Evolutionary conservation across 92 coral and sea anemone species (phyloP), one percentile per base, ranked within the genome.

Genomic region (Epizoanthus scotinus): DNA sequence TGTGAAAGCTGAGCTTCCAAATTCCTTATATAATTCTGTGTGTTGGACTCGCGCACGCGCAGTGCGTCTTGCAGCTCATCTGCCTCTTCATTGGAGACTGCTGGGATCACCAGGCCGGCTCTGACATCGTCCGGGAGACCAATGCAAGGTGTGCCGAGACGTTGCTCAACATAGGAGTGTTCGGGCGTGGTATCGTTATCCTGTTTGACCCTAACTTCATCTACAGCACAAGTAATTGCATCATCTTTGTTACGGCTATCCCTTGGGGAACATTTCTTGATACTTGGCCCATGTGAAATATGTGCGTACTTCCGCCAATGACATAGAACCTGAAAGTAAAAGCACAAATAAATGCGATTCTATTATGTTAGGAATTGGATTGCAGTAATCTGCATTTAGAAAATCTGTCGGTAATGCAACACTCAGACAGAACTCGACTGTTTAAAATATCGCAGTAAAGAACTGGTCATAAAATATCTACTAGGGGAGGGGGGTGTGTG

Each of bases 221-320:
- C 8, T 13, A 24, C 15, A 13, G 6, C 27, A 62, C 59, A 9
- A 8, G n/a, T 25, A 28, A 52, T 1, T 17, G 29, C 44, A 25
- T 28, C 44, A 25, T 28, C 24, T 54, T 13, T 19, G 3, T 54
- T 17, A 2, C 17, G 14, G 9, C 53, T 20, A 34, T 73, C 79
- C 10, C 64, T 65, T 7, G 20, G 36, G 22, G 72, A 67, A 25
- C 18, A 27, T 1, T 47, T 22, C 40, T 18, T 19, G 20, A 28
- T 54, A 26, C 24, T 26, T 24, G 17, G 17, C 38, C 42, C 2
- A 17, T 1, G 62, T 15, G 13, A 8, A 54, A 26, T n/a, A 24
- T 27, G 38, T 53, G 18, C 34, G 8, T 65, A 67, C 40, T 74
- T 57, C 36, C 66, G 67, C 79, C 79, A 74, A 20, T 50, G 79